Evolutionary conservation across 1,140 invertebrate genomes (phyloP).

Genomic region (Macrobrachium rosenbergii): DNA sequence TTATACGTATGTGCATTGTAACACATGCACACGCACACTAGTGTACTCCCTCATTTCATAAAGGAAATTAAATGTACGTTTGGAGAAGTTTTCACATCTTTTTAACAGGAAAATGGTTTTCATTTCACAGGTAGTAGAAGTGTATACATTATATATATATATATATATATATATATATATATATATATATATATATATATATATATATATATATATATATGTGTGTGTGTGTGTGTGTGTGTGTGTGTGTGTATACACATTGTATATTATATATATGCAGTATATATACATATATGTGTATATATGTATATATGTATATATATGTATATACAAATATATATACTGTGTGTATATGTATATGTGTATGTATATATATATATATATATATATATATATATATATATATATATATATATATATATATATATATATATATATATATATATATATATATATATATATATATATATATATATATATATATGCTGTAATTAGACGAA

Average conservation of each 20-base stretch:
- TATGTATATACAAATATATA: not conserved
- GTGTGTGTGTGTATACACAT: too few species aligned
- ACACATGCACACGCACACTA: too few species aligned
- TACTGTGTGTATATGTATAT: too few species aligned
- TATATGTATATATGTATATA: constrained; percentile 31
- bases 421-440: constrained; percentile 39
- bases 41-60: too few species aligned
- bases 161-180: constrained; percentile 19
- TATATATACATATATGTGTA: not conserved
- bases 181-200: not conserved
- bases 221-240: too few species aligned
- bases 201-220: not conserved
- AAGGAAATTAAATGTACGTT: too few species aligned
- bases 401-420: constrained; percentile 19
- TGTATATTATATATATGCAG: too few species aligned
- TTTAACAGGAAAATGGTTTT: too few species aligned
- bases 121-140: too few species aligned
- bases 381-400: not conserved
- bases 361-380: constrained; percentile 19
- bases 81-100: too few species aligned
- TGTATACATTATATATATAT: not conserved
- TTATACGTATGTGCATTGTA: too few species aligned
- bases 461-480: constrained; percentile 12
- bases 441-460: constrained; percentile 43
- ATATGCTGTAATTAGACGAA: not conserved